Evolutionary conservation across 2,113 vertebrate genomes (phyloP).

Genomic region (cattle (Bos taurus)): DNA sequence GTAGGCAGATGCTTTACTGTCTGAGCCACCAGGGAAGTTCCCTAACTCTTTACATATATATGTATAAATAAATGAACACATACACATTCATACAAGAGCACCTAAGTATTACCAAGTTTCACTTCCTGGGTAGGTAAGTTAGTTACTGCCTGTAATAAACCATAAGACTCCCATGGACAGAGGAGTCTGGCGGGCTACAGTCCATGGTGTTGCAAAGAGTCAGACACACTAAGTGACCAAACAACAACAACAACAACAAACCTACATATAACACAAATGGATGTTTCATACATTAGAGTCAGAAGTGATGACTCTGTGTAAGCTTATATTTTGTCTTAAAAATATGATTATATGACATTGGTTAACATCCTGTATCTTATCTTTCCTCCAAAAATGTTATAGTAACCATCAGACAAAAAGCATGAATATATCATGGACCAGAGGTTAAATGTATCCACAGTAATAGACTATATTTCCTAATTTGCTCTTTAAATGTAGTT

Average conservation of each 20-base stretch:
- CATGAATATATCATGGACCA: neutral
- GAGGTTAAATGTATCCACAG: neutral
- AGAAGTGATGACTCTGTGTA: neutral
- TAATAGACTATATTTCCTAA: neutral
- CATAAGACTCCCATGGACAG: neutral
- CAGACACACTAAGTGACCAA: neutral
- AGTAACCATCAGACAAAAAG: neutral
- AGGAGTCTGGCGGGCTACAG: neutral
- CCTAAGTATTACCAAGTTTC: neutral
- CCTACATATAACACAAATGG: neutral
- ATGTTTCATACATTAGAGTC: neutral
- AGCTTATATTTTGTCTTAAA: neutral
- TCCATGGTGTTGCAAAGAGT: neutral
- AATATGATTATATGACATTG: neutral
- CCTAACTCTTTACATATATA: neutral
- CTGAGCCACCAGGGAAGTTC: neutral
- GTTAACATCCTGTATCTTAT: neutral
- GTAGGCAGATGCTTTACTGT: neutral
- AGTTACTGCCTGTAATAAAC: neutral
- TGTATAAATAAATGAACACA: neutral
- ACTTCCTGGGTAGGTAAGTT: neutral
- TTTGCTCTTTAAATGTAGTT: neutral
- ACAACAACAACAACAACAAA: neutral
- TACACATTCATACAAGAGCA: neutral
- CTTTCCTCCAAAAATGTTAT: neutral